Base-by-base conservation (phyloP, 2,888 invertebrate species). In the Mythimna loreyi region DNA sequence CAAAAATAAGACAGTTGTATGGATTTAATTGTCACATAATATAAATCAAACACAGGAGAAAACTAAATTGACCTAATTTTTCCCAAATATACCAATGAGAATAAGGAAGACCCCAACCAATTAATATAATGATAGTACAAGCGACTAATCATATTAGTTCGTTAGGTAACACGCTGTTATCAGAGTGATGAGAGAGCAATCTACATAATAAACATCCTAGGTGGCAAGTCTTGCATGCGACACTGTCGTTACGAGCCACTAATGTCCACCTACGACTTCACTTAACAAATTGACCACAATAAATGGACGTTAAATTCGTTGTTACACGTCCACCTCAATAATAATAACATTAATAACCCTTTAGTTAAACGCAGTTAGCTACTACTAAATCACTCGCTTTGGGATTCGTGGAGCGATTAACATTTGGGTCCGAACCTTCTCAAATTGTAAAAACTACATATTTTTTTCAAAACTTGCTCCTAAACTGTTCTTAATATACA, bases 201-300 rank as follows among this genome's bases (percentile, higher is more conserved):
- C 82, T 84, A 85, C 87, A 87, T 87, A 88, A 87, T 88, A 87
- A 89, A 89, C 86, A 88, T 89, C 86, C 80, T 80, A 84, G 84
- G 84, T 82, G 84, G 80, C 56, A 76, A 74, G 71, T 84, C 80
- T 68, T 70, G 92, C 94, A 94, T 94, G 94, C 93, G 85, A 94
- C 87, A 78, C 73, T 75, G 90, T 93, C 94, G 89, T 94, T 94
- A 94, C 88, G 83, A 82, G 76, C 77, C 86, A 80, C 86, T 92
- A 90, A 92, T 92, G 91, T 84, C 87, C 89, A 90, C 89, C 86
- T 89, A 89, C 86, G 85, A 89, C 90, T 86, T 89, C 92, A 92
- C 92, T 93, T 92, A 93, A 92, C 91, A 92, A 93, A 93, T 92
- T 93, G 92, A 91, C 89, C 86, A 87, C 86, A 86, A 86, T 88